Conservation (phyloP, 2,113 vertebrate species). For the Lycaon pictus region DNA sequence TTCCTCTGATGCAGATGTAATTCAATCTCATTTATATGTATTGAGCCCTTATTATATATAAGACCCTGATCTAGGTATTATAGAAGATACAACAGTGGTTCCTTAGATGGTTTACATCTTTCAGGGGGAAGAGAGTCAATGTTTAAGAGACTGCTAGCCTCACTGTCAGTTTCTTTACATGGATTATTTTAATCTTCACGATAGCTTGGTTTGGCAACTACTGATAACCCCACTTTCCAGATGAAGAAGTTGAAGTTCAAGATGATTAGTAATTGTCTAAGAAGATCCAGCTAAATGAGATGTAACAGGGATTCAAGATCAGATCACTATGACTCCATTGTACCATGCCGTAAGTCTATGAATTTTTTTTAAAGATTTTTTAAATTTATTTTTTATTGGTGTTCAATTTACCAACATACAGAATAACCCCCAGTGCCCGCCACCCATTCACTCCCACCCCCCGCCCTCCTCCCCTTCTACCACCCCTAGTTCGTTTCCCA, state of each 20-base stretch:
- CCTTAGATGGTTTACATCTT: conserved; percentile 17
- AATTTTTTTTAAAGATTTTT: not conserved
- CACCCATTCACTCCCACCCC: no score
- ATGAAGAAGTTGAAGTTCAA: not conserved
- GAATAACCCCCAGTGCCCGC: no score
- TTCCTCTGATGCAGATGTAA: not conserved
- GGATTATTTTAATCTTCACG: conserved; percentile 26
- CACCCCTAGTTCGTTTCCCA: no score
- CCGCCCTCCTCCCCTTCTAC: no score
- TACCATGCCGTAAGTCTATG: not conserved
- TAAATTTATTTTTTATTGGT: no score
- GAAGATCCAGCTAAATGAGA: not conserved
- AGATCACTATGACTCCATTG: not conserved
- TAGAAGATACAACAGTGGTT: not conserved
- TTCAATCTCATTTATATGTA: not conserved
- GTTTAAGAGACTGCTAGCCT: not conserved
- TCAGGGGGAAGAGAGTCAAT: not conserved
- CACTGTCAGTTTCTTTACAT: not conserved
- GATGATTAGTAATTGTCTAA: not conserved
- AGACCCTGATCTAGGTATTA: not conserved
- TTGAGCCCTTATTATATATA: not conserved
- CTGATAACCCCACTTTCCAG: conserved; percentile 7
- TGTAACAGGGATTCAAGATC: not conserved
- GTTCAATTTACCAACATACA: no score
- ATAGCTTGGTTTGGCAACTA: not conserved